Base-by-base conservation (phyloP, 2,888 invertebrate genomes). In the Odontothrips loti region DNA sequence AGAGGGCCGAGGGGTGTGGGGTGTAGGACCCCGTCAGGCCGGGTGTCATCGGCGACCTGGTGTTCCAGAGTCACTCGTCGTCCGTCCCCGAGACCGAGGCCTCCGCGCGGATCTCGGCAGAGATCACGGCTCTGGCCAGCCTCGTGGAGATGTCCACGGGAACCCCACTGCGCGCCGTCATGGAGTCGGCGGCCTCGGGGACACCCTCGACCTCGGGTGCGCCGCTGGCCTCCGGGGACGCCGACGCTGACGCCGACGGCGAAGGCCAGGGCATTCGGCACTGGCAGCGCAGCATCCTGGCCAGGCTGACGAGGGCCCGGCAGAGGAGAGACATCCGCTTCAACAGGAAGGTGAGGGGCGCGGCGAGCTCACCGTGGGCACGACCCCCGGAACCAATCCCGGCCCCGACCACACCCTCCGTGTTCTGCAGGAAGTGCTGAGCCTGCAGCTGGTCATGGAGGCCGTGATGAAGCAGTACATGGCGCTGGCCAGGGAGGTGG, bases 241-340 rank as follows among this genome's bases (percentile, higher is more conserved):
- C 23, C 68, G 6, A 11, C 27, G 68, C 27, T 6, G 58, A 17
- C 11, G 68, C 27, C 1, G 68, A 75, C 27, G 68, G 9, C 68
- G 68, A 75, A 23, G 68, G 68, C 23, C 23, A 75, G 68, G 68
- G 68, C 27, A 12, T 75, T 11, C 68, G 68, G 1, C 12, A n/a
- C 9, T 75, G 68, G 68, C 68, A 75, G 68, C 68, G 68, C 23
- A 27, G 27, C 68, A 27, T 75, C 27, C 27, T 75, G 6, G 68
- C 23, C 11, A 23, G 68, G 68, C 68, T 75, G 27, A 75, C 68
- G 11, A 9, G 68, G 23, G 68, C 68, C 68, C 23, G 68, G 27
- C 68, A 75, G 68, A n/a, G 68, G 1, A 75, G 68, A 27, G 68
- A 75, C 68, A 75, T 75, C 68, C 68, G 68, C 23, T 12, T 75